Base-by-base conservation (phyloP, 2,888 invertebrate genomes). In the Diplolepis rosae region DNA sequence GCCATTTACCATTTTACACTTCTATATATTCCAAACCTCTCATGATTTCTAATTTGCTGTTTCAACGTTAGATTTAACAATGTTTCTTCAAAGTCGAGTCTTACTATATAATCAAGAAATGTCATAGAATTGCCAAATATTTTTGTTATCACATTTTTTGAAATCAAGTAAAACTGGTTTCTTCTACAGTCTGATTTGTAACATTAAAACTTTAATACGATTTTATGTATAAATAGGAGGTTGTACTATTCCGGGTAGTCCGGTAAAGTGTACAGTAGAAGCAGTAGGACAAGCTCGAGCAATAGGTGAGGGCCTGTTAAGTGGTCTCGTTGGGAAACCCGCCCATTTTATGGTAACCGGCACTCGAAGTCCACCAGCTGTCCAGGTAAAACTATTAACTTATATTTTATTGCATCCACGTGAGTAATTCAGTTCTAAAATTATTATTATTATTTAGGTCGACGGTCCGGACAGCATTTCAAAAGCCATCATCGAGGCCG, bases 401-500 rank as follows among this genome's bases (percentile, higher is more conserved):
- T 32, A 7, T 32, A 32, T 9, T 32, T 32, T 32, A 7, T 32
- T 7, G 18, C 3, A 45, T 45, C 6, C 15, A 2, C 15, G 6
- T n/a, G n/a, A 42, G n/a, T 39, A 15, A 45, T 3, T 18, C 3
- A 7, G 9, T 3, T 3, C 32, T 32, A 13, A 15, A 13, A n/a
- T 5, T 48, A 28, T 11, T 7, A 32, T 11, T 28, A 48, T 24
- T 48, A n/a, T 18, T 0, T 85, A 90, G 81, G 90, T 91, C 24
- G 91, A 92, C 74, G 93, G 93, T 3, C 93, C 93, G 1, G 92
- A 92, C 79, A 92, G 91, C 68, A 91, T 87, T 89, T 89, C 79
- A 83, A 91, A 87, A 88, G 90, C 88, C 4, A 88, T 88, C n/a
- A 89, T 93, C 84, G 95, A 92, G 85, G 93, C 90, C 87, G 91